Conservation (phyloP, 2,888 invertebrate species). For the Bombylius discolor region DNA sequence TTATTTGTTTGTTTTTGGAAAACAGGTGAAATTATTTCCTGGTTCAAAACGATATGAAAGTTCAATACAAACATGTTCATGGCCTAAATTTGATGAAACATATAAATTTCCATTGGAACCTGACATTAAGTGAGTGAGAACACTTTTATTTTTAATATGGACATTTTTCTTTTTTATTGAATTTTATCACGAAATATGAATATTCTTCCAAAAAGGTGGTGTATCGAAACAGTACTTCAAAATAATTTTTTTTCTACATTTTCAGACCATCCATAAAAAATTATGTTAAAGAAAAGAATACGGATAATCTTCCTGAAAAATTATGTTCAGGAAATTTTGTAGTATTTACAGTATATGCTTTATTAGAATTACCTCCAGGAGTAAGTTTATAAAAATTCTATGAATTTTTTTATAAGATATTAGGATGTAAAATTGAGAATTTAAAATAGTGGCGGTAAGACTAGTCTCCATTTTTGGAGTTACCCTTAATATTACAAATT, state of each 20-base stretch:
- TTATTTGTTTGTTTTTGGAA: background rate
- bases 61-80: constrained; percentile 56
- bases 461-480: too few species aligned
- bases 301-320: constrained; percentile 23
- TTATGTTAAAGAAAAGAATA: constrained; percentile 14
- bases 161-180: too few species aligned
- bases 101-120: constrained; percentile 54
- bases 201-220: too few species aligned
- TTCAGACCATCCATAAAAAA: constrained; percentile 23
- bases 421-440: too few species aligned
- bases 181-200: too few species aligned
- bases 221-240: too few species aligned
- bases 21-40: constrained; percentile 64
- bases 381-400: constrained; percentile 17
- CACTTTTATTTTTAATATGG: too few species aligned
- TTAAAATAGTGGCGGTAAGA: too few species aligned
- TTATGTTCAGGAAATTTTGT: constrained; percentile 35
- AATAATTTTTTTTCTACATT: background rate
- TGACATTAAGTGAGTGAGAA: constrained; percentile 27
- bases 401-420: too few species aligned
- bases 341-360: constrained; percentile 36
- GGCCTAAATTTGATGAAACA: constrained; percentile 70
- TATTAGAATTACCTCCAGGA: constrained; percentile 32
- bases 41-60: constrained; percentile 65
- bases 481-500: too few species aligned